Conservation (phyloP, 2,888 invertebrate genomes). For the Andrena hattorfiana region DNA sequence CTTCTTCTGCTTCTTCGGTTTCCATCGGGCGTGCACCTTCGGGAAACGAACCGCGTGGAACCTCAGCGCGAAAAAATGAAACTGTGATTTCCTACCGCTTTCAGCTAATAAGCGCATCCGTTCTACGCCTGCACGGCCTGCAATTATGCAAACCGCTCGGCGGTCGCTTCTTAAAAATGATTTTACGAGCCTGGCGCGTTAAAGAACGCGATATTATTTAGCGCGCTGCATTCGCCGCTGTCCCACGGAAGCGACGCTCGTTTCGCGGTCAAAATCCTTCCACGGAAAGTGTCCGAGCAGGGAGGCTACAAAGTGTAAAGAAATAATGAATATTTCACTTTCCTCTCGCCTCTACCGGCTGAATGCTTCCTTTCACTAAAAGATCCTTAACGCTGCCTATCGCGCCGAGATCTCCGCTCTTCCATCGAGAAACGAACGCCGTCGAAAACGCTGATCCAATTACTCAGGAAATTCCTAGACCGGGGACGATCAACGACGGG, state of each 20-base stretch:
- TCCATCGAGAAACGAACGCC: neutral
- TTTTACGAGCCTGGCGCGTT: constrained; percentile 56
- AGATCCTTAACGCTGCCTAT: constrained; percentile 30
- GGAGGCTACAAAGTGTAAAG: neutral
- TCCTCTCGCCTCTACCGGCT: neutral
- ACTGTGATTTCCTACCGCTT: constrained; percentile 68
- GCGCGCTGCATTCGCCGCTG: constrained; percentile 16
- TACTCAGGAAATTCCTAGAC: neutral
- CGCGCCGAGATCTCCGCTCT: constrained; percentile 8
- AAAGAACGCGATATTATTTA: constrained; percentile 46
- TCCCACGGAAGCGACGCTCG: constrained; percentile 55
- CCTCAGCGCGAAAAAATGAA: constrained; percentile 52
- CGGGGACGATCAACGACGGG: neutral
- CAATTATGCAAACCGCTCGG: constrained; percentile 69
- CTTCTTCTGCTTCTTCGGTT: constrained; percentile 79
- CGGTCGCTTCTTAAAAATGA: constrained; percentile 31
- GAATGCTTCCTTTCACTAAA: constrained; percentile 38
- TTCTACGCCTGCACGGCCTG: constrained; percentile 43
- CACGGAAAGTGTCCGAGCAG: constrained; percentile 12
- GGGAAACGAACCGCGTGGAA: constrained; percentile 61
- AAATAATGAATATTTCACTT: constrained; percentile 25
- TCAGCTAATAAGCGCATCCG: constrained; percentile 67
- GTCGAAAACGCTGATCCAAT: neutral
- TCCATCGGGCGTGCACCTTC: constrained; percentile 69
- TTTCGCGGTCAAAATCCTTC: neutral